Evolutionary conservation across 2,888 invertebrate genomes (phyloP).

Genomic region (Geotrupes spiniger): DNA sequence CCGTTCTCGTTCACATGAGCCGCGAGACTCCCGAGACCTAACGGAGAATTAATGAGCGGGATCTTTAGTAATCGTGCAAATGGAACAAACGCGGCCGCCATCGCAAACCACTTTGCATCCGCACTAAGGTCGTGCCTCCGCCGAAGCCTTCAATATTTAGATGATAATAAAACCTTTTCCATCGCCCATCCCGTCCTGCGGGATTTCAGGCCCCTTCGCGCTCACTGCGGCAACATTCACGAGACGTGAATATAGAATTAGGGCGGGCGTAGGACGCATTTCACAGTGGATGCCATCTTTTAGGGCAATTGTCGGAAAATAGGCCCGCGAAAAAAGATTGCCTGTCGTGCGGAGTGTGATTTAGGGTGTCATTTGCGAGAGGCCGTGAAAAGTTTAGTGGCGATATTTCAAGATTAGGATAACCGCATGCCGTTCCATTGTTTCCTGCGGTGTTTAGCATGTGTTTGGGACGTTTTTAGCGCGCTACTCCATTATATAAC

Average conservation of each 20-base stretch:
- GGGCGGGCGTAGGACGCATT: slow-evolving; percentile 13
- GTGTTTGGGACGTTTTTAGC: no score
- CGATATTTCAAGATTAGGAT: slow-evolving; percentile 17
- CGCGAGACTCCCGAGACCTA: slow-evolving; percentile 4
- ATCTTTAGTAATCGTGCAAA: slow-evolving; percentile 17
- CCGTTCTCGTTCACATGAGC: background rate
- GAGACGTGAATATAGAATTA: slow-evolving; percentile 35
- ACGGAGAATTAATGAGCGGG: slow-evolving; percentile 21
- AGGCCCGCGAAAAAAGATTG: slow-evolving; percentile 8
- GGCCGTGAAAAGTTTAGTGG: slow-evolving; percentile 9
- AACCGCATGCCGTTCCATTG: no score
- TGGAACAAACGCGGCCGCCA: slow-evolving; percentile 15
- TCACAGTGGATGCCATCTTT: slow-evolving; percentile 9
- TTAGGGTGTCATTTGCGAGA: slow-evolving; percentile 13
- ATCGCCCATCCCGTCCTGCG: slow-evolving; percentile 27
- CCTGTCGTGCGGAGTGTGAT: slow-evolving; percentile 12
- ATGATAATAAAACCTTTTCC: slow-evolving; percentile 37
- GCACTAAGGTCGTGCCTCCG: slow-evolving; percentile 21
- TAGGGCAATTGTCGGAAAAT: slow-evolving; percentile 17
- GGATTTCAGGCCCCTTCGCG: slow-evolving; percentile 33
- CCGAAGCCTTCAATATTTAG: slow-evolving; percentile 38
- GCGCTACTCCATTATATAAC: no score
- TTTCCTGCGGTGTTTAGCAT: no score
- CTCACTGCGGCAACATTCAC: slow-evolving; percentile 32
- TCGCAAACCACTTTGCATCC: slow-evolving; percentile 18